Evolutionary conservation across 1,140 invertebrate species (phyloP).

Genomic region (Drosophila hydei): DNA sequence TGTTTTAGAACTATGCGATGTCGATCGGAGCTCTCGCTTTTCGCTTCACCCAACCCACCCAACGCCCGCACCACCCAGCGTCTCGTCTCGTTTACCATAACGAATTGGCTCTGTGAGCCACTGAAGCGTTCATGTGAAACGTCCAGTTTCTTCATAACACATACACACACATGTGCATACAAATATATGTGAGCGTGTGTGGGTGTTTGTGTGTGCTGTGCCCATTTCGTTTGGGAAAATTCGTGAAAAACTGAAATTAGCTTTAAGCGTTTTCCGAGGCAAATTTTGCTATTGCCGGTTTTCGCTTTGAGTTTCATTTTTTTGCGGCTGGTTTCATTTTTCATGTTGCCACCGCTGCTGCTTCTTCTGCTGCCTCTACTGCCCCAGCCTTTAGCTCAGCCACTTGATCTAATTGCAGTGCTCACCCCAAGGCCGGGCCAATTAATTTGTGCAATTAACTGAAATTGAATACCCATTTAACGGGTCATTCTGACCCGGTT

Average conservation of each 20-base stretch:
- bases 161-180: constrained; percentile 21
- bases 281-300: constrained; percentile 54
- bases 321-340: constrained; percentile 61
- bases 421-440: constrained; percentile 60
- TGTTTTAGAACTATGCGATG: constrained; percentile 20
- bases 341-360: constrained; percentile 28
- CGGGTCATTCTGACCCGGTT: constrained; percentile 48
- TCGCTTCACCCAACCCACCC: not conserved
- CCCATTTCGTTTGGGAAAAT: constrained; percentile 77
- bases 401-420: constrained; percentile 58
- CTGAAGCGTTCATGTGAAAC: constrained; percentile 81
- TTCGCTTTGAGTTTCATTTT: constrained; percentile 46
- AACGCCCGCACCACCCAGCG: not conserved
- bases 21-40: constrained; percentile 42
- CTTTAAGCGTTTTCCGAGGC: constrained; percentile 48
- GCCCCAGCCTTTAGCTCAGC: constrained; percentile 30
- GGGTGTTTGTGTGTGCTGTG: constrained; percentile 34
- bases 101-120: constrained; percentile 59
- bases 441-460: constrained; percentile 77
- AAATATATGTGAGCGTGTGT: constrained; percentile 36
- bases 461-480: constrained; percentile 76
- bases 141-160: constrained; percentile 72
- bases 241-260: constrained; percentile 78
- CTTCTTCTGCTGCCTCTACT: not conserved
- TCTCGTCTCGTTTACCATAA: constrained; percentile 49